A percentile compares a stretch with the other conserved stretches of the same genome.
Evolutionary conservation across 2,113 vertebrate species (phyloP).

Genomic region (Psittacus erithacus): DNA sequence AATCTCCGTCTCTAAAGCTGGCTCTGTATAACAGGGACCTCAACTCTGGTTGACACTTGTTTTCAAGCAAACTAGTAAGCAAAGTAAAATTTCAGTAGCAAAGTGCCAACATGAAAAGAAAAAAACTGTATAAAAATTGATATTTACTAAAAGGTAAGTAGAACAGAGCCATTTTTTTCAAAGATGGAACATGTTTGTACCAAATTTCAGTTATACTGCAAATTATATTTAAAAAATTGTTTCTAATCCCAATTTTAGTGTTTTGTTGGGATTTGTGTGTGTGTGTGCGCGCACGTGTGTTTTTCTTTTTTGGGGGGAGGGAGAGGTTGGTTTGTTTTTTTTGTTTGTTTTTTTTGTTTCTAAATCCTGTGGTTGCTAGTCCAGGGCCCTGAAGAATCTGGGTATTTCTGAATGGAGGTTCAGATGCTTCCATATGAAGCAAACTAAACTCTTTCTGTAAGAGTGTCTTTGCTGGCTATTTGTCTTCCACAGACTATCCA

Average conservation of each 20-base stretch:
- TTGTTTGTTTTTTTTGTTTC: background rate
- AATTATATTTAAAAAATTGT: background rate
- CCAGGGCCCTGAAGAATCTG: background rate
- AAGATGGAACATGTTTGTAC: background rate
- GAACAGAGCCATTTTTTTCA: background rate
- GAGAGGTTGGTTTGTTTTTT: background rate
- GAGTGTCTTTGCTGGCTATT: background rate
- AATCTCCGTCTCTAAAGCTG: background rate
- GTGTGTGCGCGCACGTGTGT: background rate
- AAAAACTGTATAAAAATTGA: background rate
- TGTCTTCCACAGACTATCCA: rapidly evolving
- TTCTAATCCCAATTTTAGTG: background rate
- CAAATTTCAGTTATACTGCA: background rate
- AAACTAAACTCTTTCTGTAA: background rate
- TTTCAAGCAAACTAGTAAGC: background rate
- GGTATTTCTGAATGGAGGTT: background rate
- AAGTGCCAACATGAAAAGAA: background rate
- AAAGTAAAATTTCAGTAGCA: background rate
- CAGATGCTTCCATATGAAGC: background rate
- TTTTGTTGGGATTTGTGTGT: background rate
- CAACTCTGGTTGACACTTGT: background rate
- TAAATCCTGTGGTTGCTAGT: background rate
- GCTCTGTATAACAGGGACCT: rapidly evolving
- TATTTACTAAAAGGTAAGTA: background rate
- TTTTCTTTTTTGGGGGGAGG: too few relatives aligned